Evolutionary conservation across 2,797 vertebrate genomes (phyloP).

Genomic region (Thalassophryne amazonica): DNA sequence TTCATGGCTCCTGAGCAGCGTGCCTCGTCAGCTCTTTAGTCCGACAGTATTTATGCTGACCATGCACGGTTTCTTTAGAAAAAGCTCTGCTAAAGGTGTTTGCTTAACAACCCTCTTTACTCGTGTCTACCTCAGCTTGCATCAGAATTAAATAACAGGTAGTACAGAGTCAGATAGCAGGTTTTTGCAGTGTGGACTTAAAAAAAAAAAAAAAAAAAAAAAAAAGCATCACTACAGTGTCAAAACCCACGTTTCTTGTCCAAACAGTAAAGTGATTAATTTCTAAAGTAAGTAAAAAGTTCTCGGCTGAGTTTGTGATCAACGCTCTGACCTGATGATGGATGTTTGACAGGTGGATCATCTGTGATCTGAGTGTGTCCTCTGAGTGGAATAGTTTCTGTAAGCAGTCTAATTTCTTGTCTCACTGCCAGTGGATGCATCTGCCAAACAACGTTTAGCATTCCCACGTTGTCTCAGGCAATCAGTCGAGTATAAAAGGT

Average conservation of each 20-base stretch:
- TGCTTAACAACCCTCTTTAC: slow-evolving; percentile 35
- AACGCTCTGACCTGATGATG: neutral
- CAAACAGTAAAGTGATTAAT: neutral
- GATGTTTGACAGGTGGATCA: slow-evolving; percentile 20
- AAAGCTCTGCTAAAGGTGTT: slow-evolving; percentile 30
- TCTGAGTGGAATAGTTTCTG: slow-evolving; percentile 17
- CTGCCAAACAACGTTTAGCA: slow-evolving; percentile 49
- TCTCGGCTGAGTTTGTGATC: slow-evolving; percentile 1
- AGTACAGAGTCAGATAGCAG: slow-evolving; percentile 5
- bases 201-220: neutral
- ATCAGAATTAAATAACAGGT: slow-evolving; percentile 33
- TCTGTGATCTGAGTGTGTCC: slow-evolving; percentile 18
- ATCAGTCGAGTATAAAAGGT: slow-evolving; percentile 47
- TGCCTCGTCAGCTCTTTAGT: slow-evolving; percentile 56
- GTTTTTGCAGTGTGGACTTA: neutral
- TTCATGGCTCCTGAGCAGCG: slow-evolving; percentile 17
- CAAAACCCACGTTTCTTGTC: no score
- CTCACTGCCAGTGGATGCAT: slow-evolving; percentile 25
- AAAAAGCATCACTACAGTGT: no score
- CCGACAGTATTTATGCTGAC: slow-evolving; percentile 45
- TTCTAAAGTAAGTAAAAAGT: neutral
- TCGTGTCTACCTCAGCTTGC: slow-evolving; percentile 8
- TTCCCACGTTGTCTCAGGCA: slow-evolving; percentile 43
- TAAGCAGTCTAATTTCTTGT: slow-evolving; percentile 50
- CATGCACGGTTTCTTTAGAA: slow-evolving; percentile 25